phyloP scores from a whole-genome alignment of 2,888 invertebrate species.

The Eristalinus sepulchralis region DNA sequence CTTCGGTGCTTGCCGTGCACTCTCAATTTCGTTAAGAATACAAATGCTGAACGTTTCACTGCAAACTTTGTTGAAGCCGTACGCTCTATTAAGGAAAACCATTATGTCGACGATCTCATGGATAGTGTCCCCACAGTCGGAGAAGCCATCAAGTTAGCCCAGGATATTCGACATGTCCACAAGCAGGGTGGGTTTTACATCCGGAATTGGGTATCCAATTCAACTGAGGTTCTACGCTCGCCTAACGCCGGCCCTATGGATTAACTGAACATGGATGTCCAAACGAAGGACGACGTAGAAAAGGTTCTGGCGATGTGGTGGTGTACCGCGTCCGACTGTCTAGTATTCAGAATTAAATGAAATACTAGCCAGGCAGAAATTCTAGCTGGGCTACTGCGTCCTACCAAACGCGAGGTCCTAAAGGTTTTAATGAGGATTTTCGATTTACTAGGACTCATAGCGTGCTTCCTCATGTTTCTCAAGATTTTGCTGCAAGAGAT shows the following conservation, averaged over 20 bases:
- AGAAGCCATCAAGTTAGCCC: constrained; percentile 22
- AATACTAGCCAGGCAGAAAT: background rate
- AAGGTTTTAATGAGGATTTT: background rate
- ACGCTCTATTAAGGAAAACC: background rate
- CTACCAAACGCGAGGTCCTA: background rate
- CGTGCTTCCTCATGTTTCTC: background rate
- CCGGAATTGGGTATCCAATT: constrained; percentile 69
- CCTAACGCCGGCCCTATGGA: background rate
- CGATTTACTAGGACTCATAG: background rate
- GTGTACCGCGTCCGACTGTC: background rate
- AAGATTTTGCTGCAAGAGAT: background rate
- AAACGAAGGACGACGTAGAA: background rate
- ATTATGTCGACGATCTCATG: constrained; percentile 21
- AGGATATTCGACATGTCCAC: constrained; percentile 3
- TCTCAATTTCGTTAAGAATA: constrained; percentile 12
- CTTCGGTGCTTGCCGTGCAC: too few species aligned
- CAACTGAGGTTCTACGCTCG: background rate
- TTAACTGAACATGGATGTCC: background rate
- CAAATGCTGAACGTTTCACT: constrained; percentile 21
- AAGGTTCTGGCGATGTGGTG: background rate
- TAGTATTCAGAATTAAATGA: background rate
- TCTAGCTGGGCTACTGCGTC: background rate
- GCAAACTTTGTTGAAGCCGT: background rate
- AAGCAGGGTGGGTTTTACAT: constrained; percentile 10
- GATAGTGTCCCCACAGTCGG: constrained; percentile 63